Evolutionary conservation across 1,140 invertebrate genomes (phyloP).

Genomic region (Dufourea novaeangliae): DNA sequence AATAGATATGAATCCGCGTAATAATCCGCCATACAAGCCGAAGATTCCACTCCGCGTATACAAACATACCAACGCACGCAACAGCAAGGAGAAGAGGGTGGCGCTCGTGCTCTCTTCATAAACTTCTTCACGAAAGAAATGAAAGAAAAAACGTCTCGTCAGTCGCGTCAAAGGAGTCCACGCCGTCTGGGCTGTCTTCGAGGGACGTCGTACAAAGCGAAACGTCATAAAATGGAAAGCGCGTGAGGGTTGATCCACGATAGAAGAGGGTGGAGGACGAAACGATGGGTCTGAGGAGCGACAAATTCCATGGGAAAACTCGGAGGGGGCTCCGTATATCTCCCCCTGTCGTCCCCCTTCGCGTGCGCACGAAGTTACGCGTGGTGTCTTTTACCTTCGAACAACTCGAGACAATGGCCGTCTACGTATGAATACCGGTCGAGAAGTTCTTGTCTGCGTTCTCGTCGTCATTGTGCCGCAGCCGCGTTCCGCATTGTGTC

Average conservation of each 20-base stretch:
- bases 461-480: conserved; percentile 53
- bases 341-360: too few species aligned
- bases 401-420: conserved; percentile 72
- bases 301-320: conserved; percentile 44
- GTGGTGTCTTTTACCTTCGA: conserved; percentile 68
- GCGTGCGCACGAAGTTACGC: conserved; percentile 54
- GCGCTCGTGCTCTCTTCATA: background rate
- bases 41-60: background rate
- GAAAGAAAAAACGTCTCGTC: conserved; percentile 3
- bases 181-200: background rate
- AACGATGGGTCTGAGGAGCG: conserved; percentile 34
- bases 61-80: background rate
- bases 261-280: background rate
- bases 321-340: too few species aligned
- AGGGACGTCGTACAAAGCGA: conserved; percentile 14
- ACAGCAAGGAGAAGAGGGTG: background rate
- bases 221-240: conserved; percentile 36
- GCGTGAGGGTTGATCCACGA: too few species aligned
- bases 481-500: conserved; percentile 45
- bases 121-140: background rate
- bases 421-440: conserved; percentile 69
- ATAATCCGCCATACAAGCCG: background rate
- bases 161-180: conserved; percentile 5
- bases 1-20: background rate
- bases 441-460: conserved; percentile 63